Base-by-base conservation (phyloP, 2,113 vertebrate species). In the Pangasianodon hypophthalmus region DNA sequence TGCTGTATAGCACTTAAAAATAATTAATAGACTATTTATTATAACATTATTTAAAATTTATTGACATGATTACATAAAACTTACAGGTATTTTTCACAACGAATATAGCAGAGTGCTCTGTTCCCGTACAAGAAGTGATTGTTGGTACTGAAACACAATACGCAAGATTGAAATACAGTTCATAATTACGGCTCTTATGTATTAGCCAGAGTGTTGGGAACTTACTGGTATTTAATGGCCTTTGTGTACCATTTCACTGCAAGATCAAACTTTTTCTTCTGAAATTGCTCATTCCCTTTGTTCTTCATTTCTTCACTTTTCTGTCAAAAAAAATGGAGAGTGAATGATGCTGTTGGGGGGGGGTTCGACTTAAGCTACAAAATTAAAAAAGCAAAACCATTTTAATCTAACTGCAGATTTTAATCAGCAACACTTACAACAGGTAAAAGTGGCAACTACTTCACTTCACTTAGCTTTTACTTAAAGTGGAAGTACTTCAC, bases 71-170 rank as follows among this genome's bases (percentile, higher is more conserved):
- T 32, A 14, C 16, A 41, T 5, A 29, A 26, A 92, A 95, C 96
- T 95, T 93, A 96, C 96, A 95, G 88, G 90, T 94, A 96, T 52
- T 94, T 95, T 56, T 93, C 62, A 83, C 93, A 94, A 67, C 95
- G 96, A 77, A 98, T 95, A 90, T 96, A 97, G 83, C 97, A 98
- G n/a, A 98, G 96, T 4, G 98, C 97, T 94, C 98, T 58, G 93
- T 99, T 99, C 85, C 97, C 97, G 91, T 98, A 99, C 86, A 98
- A 94, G 2, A 98, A 92, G 90, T 99, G 96, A 91, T 98, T 98
- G 84, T 96, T 95, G 84, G 97, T 96, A 90, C 98, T 97, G 91
- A 80, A 84, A 83, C 75, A 79, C 84, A 83, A 69, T 41, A 73
- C 10, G 14, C 21, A 69, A 26, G 13, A 32, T 6, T 60, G 29